Evolutionary conservation across 2,888 invertebrate species (phyloP).

Genomic region (Aspidapion aeneum): DNA sequence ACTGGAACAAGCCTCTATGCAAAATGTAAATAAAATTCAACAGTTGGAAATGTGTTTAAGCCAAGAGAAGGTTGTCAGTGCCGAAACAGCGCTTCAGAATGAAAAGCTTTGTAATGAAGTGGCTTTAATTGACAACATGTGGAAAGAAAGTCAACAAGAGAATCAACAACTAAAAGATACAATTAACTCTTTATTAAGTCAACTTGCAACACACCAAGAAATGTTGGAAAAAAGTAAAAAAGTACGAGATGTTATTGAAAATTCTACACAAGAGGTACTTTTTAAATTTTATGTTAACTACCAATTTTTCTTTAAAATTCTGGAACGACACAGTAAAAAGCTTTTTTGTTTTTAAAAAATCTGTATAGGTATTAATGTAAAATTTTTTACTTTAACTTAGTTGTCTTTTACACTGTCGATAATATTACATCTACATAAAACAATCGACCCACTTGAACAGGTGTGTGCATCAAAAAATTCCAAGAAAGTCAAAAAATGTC

Average conservation of each 20-base stretch:
- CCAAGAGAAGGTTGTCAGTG: conserved; percentile 37
- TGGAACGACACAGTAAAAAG: no score
- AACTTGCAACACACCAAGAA: conserved; percentile 36
- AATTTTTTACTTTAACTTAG: no score
- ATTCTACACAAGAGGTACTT: neutral
- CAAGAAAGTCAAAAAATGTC: no score
- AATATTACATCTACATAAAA: no score
- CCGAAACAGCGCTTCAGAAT: conserved; percentile 34
- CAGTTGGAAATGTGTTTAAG: conserved; percentile 36
- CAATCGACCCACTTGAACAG: no score
- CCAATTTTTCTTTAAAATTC: no score
- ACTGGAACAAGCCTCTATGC: conserved; percentile 38
- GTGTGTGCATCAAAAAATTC: no score
- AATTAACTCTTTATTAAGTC: conserved; percentile 32
- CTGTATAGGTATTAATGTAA: no score
- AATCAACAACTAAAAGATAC: conserved; percentile 49
- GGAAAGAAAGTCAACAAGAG: conserved; percentile 51
- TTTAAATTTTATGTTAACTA: no score
- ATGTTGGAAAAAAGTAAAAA: conserved; percentile 8
- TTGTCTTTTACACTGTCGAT: no score
- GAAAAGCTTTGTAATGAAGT: conserved; percentile 39
- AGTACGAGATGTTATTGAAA: neutral
- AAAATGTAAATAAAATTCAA: conserved; percentile 37
- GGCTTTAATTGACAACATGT: conserved; percentile 44
- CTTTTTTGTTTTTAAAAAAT: no score